Evolutionary conservation across 2,888 invertebrate species (phyloP), one percentile per base, ranked within the genome.

Genomic region (Minunthozetes semirufus): DNA sequence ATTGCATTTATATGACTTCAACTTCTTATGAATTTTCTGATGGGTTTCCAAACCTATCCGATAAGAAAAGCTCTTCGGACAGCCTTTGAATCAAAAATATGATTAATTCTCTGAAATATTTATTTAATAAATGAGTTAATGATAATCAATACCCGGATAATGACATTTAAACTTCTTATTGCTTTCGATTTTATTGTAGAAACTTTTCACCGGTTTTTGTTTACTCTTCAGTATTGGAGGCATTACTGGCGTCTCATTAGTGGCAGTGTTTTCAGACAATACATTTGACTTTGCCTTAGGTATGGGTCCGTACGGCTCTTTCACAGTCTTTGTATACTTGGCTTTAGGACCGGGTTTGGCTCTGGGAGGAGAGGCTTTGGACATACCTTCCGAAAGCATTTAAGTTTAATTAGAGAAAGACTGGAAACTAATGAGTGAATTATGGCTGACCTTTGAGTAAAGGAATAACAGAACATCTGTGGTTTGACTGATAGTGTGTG

Each of bases 401-500:
- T 50, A 3, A n/a, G 2, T 42, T 11, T 1, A 42, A 42, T 42
- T 8, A 42, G 11, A 42, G 13, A 6, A 17, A 27, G 19, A 25
- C 25, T 22, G 1, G 15, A 61, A 27, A 27, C 1, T n/a, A 1
- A n/a, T 2, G 13, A 33, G 8, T 38, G 38, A 63, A 17, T 13
- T 66, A 19, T 38, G 11, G n/a, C 17, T 1, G 1, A 68, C 68
- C 68, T 68, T 38, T 68, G 15, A 70, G 70, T 15, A 70, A 22
- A 19, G 70, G 70, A 25, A 70, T 70, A 48, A 70, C 70, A 19
- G 70, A 70, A 70, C 70, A 70, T 1, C 70, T 19, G 15, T 70
- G 70, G 48, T 70, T 70, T 6, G 70, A 70, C 48, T 70, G 70
- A 38, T 70, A 70, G 38, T 70, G 70, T 1, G 70, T 70, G 22